Conservation (phyloP, 2,113 vertebrate species). For the Brachirus orientalis region DNA sequence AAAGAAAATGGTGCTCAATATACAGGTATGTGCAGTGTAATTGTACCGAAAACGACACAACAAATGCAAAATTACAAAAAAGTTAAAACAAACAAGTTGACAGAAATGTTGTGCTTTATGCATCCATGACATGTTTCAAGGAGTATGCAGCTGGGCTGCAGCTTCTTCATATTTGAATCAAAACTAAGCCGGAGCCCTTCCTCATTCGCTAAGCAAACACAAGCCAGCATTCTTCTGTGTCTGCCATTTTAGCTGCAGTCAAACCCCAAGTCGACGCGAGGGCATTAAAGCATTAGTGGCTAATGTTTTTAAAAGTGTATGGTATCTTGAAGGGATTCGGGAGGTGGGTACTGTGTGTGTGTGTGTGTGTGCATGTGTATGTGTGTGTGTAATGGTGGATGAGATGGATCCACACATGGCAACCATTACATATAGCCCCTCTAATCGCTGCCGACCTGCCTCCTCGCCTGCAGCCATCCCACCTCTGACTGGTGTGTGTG, state of each 20-base stretch:
- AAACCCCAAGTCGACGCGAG: constrained; percentile 70
- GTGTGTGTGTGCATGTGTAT: constrained; percentile 28
- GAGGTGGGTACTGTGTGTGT: constrained; percentile 54
- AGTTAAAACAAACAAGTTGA: constrained; percentile 2
- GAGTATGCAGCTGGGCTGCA: constrained; percentile 12
- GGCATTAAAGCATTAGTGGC: constrained; percentile 85
- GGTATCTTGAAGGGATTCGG: constrained; percentile 77
- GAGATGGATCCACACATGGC: constrained; percentile 82
- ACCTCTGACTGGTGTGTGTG: constrained; percentile 73
- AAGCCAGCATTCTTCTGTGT: constrained; percentile 69
- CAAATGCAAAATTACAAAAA: constrained; percentile 13
- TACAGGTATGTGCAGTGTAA: constrained; percentile 11
- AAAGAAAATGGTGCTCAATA: constrained; percentile 21
- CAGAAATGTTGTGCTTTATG: constrained; percentile 5
- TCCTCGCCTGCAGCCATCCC: constrained; percentile 81
- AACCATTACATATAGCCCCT: constrained; percentile 84
- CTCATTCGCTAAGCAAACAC: constrained; percentile 71
- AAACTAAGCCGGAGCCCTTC: constrained; percentile 56
- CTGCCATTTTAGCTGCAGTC: constrained; percentile 77
- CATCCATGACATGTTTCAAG: constrained; percentile 16
- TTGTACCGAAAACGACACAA: constrained; percentile 27
- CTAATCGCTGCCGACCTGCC: constrained; percentile 84
- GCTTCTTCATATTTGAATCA: constrained; percentile 58
- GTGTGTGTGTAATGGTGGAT: constrained; percentile 79
- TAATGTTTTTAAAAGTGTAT: constrained; percentile 86